Evolutionary conservation across 1,140 invertebrate species (phyloP).

Genomic region (Drosophila parvula): DNA sequence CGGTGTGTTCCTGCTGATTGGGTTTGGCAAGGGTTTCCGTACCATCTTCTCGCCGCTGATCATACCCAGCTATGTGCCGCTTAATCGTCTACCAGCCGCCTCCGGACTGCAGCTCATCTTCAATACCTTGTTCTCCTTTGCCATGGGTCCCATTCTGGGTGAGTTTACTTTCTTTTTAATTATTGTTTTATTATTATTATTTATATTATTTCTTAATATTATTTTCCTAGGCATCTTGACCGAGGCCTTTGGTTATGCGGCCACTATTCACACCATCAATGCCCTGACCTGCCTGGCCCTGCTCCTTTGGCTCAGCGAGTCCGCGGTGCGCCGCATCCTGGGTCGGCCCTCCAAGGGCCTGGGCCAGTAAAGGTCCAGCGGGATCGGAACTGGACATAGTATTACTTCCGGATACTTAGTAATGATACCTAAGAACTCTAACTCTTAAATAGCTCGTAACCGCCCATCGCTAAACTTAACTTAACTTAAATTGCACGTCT

Average conservation of each 20-base stretch:
- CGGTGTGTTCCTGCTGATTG: conserved; percentile 84
- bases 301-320: conserved; percentile 67
- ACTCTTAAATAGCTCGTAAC: conserved; percentile 19
- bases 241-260: conserved; percentile 55
- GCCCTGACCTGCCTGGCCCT: conserved; percentile 55
- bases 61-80: conserved; percentile 88
- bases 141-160: conserved; percentile 88
- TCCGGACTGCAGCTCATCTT: conserved; percentile 87
- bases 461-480: conserved; percentile 1
- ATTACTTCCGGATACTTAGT: conserved; percentile 42
- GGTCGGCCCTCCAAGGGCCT: conserved; percentile 45
- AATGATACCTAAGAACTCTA: conserved; percentile 18
- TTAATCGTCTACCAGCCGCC: conserved; percentile 87
- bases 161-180: conserved; percentile 10
- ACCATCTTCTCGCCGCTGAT: conserved; percentile 89
- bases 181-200: no score
- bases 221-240: conserved; percentile 59
- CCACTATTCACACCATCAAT: conserved; percentile 74
- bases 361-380: conserved; percentile 34
- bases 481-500: background rate
- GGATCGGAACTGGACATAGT: conserved; percentile 4
- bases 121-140: conserved; percentile 87
- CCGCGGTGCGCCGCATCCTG: conserved; percentile 50
- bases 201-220: background rate
- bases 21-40: conserved; percentile 88